Base-by-base conservation (phyloP, 2,113 vertebrate genomes). In the Phylloscopus trochiloides region DNA sequence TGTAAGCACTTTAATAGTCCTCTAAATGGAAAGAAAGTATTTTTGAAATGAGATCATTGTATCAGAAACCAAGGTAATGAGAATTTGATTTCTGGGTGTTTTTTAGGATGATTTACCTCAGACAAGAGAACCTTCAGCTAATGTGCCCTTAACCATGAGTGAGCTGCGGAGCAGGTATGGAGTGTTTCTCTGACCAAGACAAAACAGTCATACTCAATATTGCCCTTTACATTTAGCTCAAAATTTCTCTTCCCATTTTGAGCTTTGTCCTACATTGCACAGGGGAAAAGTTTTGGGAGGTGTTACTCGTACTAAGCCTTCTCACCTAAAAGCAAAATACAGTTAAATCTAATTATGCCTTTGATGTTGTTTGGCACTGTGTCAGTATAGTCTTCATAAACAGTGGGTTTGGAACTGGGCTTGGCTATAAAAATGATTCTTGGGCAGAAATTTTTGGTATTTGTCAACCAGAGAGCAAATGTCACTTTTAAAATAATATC, bases 141-240 rank as follows among this genome's bases (percentile, higher is more conserved):
- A 91, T 84, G 88, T 93, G 5, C 92, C 93, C 54, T 88, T 95
- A 67, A 96, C 83, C 87, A 32, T 97, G 88, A 97, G 87, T 57
- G 96, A 97, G 67, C 96, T 96, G 10, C 97, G 63, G 78, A 97
- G 96, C 81, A 96, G 98, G 98, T 98, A 97, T 14, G 84, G 61
- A 55, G 36, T 51, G 86, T 85, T 91, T 52, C 38, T 89, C 42
- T 94, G 43, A 31, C 14, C n/a, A 36, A 19, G 45, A 17, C 13
- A 86, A 55, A 92, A 47, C 57, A 36, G 10, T 34, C 21, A 12
- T 50, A 19, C 4, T 55, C 32, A 38, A 38, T 52, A 63, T 24
- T 92, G 17, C 34, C 68, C 45, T 92, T 75, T 50, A 83, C 59
- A 63, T 59, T 79, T 68, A 54, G 18, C 61, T 80, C 36, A 73